Percentiles rank a stretch among this genome's conserved stretches.
Evolutionary conservation across 2,113 vertebrate genomes (phyloP).

Genomic region (Salvelinus namaycush): DNA sequence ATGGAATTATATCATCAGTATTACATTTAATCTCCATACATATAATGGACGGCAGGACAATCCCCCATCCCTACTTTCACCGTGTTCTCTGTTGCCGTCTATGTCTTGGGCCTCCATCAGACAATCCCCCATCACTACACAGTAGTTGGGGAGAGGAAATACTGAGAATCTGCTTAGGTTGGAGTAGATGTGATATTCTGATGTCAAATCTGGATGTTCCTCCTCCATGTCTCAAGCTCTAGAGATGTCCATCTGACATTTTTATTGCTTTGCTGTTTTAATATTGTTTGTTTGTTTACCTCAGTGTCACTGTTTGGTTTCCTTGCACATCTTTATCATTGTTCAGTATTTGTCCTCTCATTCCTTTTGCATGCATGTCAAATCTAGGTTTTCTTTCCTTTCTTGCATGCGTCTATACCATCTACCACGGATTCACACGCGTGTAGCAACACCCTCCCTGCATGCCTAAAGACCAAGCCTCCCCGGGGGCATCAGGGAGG

Average conservation of each 20-base stretch:
- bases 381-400: slow-evolving; percentile 18
- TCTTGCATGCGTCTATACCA: slow-evolving; percentile 6
- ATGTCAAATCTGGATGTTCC: background rate
- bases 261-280: background rate
- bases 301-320: background rate
- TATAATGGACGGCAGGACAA: too few species aligned
- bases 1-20: slow-evolving; percentile 51
- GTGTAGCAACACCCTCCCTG: slow-evolving; percentile 84
- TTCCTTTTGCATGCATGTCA: slow-evolving; percentile 40
- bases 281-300: too few species aligned
- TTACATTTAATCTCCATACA: slow-evolving; percentile 51
- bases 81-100: background rate
- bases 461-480: slow-evolving; percentile 83
- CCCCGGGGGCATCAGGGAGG: slow-evolving; percentile 77
- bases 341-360: slow-evolving; percentile 19
- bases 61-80: too few species aligned
- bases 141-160: background rate
- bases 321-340: background rate
- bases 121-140: background rate
- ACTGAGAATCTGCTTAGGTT: background rate
- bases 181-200: background rate
- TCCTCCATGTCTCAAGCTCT: background rate
- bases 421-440: too few species aligned
- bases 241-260: background rate
- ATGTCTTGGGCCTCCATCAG: too few species aligned